Evolutionary conservation across 2,797 vertebrate genomes (phyloP).

Genomic region (Decapterus maruadsi): DNA sequence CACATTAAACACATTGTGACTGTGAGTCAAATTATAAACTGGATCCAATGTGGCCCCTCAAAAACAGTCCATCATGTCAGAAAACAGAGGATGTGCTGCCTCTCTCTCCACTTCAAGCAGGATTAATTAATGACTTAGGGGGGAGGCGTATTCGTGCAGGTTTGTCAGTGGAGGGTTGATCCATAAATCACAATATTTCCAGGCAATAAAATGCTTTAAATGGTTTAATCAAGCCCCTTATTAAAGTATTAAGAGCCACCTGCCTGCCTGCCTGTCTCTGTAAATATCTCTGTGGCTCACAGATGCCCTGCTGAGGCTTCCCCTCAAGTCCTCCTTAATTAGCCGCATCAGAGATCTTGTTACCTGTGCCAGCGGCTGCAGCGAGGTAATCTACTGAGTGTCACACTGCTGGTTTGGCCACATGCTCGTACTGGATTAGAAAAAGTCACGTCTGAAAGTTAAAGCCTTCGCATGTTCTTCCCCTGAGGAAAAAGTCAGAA

Average conservation of each 20-base stretch:
- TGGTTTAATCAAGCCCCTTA: slow-evolving; percentile 4
- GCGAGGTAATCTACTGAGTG: slow-evolving; percentile 40
- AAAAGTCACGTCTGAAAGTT: slow-evolving; percentile 11
- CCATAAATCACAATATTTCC: slow-evolving; percentile 27
- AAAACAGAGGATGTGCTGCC: not conserved
- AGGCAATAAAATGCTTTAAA: not conserved
- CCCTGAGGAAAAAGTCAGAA: slow-evolving; percentile 6
- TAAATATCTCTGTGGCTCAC: slow-evolving; percentile 11
- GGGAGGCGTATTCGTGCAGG: not conserved
- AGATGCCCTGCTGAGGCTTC: slow-evolving; percentile 18
- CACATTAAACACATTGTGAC: not conserved
- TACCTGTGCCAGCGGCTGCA: slow-evolving; percentile 40
- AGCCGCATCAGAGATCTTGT: slow-evolving; percentile 45
- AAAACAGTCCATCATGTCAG: not conserved
- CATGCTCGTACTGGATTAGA: slow-evolving; percentile 22
- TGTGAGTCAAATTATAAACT: not conserved
- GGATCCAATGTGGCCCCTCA: not conserved
- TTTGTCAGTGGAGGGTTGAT: not conserved
- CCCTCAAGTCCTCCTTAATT: slow-evolving; percentile 47
- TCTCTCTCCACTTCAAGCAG: not conserved
- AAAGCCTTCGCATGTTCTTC: slow-evolving; percentile 1
- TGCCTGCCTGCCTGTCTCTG: slow-evolving; percentile 12
- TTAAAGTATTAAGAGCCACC: slow-evolving; percentile 32
- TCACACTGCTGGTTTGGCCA: slow-evolving; percentile 5
- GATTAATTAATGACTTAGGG: slow-evolving; percentile 7